Evolutionary conservation across 2,888 invertebrate species (phyloP).

Genomic region (Amiota minor): DNA sequence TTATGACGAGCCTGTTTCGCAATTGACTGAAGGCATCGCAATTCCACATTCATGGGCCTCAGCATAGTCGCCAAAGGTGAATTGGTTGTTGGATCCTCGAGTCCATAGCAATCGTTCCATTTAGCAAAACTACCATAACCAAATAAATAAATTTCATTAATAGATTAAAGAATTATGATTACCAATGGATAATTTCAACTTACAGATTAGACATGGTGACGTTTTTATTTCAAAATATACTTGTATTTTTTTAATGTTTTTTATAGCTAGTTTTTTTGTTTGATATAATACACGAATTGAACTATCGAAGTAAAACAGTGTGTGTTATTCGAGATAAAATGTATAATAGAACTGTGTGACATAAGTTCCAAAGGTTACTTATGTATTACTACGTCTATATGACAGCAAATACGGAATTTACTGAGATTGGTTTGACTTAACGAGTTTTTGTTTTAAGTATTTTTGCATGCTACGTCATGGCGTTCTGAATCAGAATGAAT

Average conservation of each 20-base stretch:
- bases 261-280: not conserved
- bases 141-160: not conserved
- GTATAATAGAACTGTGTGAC: too few species aligned
- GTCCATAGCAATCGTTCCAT: slow-evolving; percentile 5
- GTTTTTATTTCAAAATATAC: not conserved
- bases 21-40: not conserved
- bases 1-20: not conserved
- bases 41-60: not conserved
- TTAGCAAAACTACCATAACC: not conserved
- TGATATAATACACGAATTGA: too few species aligned
- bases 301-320: too few species aligned
- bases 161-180: not conserved
- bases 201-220: slow-evolving; percentile 8
- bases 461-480: too few species aligned
- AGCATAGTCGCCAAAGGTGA: not conserved
- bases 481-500: too few species aligned
- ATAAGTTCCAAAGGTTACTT: too few species aligned
- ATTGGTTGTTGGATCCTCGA: not conserved
- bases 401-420: too few species aligned
- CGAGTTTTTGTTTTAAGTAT: too few species aligned
- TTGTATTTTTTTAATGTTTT: not conserved
- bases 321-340: too few species aligned
- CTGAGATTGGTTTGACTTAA: too few species aligned
- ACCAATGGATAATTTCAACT: not conserved
- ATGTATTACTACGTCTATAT: too few species aligned